Percentiles rank a stretch among this genome's conserved stretches.
Evolutionary conservation across 2,888 invertebrate species (phyloP).

Genomic region (Ophion slaviceki): DNA sequence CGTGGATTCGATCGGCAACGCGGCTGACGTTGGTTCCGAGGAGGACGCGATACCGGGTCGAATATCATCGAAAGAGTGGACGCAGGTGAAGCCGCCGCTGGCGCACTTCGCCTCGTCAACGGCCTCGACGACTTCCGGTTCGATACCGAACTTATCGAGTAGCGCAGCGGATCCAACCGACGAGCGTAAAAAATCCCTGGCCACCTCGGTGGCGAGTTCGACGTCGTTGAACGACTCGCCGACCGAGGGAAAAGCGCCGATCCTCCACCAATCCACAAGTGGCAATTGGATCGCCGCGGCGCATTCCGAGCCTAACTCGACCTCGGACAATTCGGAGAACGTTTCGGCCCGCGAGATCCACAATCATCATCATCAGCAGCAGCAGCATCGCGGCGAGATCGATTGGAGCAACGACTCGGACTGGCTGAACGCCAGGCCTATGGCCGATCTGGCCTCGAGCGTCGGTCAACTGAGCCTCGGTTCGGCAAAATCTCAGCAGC

Average conservation of each 20-base stretch:
- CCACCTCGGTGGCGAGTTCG: slow-evolving; percentile 71
- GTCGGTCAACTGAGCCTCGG: slow-evolving; percentile 76
- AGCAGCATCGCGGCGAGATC: slow-evolving; percentile 61
- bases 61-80: slow-evolving; percentile 71
- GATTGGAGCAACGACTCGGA: slow-evolving; percentile 72
- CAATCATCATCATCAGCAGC: background rate
- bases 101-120: slow-evolving; percentile 71
- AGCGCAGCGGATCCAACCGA: slow-evolving; percentile 69
- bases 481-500: slow-evolving; percentile 64
- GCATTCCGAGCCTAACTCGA: slow-evolving; percentile 44
- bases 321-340: slow-evolving; percentile 67
- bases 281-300: slow-evolving; percentile 50
- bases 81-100: slow-evolving; percentile 69
- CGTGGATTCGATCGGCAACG: slow-evolving; percentile 59
- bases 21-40: slow-evolving; percentile 59
- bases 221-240: slow-evolving; percentile 73
- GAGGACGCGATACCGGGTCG: slow-evolving; percentile 64
- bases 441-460: slow-evolving; percentile 65
- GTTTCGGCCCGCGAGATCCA: slow-evolving; percentile 67
- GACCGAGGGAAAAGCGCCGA: slow-evolving; percentile 58
- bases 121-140: slow-evolving; percentile 71
- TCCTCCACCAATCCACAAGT: slow-evolving; percentile 50
- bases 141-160: slow-evolving; percentile 69
- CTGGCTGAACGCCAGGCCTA: slow-evolving; percentile 65
- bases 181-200: slow-evolving; percentile 73